Base-by-base conservation (phyloP, 2,113 vertebrate genomes). In the Callospermophilus lateralis region DNA sequence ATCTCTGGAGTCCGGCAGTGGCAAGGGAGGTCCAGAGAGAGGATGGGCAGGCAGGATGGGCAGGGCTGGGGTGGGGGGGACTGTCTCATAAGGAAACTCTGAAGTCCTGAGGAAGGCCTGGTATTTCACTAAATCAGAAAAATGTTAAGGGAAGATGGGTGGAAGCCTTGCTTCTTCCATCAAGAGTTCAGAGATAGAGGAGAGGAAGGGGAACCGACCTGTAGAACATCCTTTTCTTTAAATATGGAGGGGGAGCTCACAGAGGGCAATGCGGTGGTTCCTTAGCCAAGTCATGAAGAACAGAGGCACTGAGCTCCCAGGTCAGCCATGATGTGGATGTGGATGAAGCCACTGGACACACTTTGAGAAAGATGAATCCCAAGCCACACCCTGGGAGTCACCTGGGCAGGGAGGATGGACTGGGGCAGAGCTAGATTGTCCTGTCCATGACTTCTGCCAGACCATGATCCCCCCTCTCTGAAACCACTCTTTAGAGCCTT, bases 41-140 rank as follows among this genome's bases (percentile, higher is more conserved):
- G 17, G 8, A 37, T 9, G 34, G 89, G 67, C 61, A 48, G 4
- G 42, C 37, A 30, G 19, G 68, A 58, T 48, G 13, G 51, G 51
- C 13, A 68, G 63, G 37, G 12, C 22, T 9, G 45, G 42, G 24
- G 79, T 51, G 48, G 51, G 51, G 48, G 51, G 15, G 51, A 51
- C 42, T 48, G 45, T 91, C 93, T 86, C 86, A 76, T 55, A 93
- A 93, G 93, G 93, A 90, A 88, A 61, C 13, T 48, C 55, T 3
- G 78, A 45, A 89, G 74, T 90, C 67, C 26, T 16, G 2, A 51
- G 61, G 67, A 89, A 90, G 61, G 30, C 20, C 90, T 90, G 70
- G 32, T 42, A 28, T 63, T 78, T 96, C 53, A 81, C n/a, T 73
- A 84, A 87, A 93, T 8, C 19, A 76, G 93, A 86, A 88, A 79